Percentiles rank a stretch among this genome's conserved stretches.
These are phyloP conservation scores for Pelobates fuscus DNA, from an alignment of 2,113 vertebrate genomes.

Conservation along the genomic window DNA sequence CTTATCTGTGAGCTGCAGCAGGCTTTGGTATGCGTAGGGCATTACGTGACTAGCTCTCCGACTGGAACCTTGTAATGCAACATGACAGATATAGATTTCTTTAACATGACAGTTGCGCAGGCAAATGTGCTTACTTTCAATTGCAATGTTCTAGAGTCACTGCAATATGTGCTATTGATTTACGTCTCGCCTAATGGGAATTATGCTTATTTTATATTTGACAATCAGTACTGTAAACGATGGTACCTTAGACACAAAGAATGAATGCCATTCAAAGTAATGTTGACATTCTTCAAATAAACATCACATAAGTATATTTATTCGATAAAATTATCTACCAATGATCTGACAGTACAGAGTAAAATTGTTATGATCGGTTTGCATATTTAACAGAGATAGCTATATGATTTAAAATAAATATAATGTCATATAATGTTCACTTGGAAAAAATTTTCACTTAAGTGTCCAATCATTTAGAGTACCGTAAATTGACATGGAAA, in stretches of 20 bases:
- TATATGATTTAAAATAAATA: no score
- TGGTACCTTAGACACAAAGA: neutral
- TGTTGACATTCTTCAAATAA: neutral
- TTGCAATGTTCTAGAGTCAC: neutral
- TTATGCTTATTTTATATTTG: slow-evolving; percentile 30
- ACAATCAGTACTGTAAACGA: neutral
- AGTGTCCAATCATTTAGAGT: no score
- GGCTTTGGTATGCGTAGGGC: slow-evolving; percentile 30
- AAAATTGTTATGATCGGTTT: no score
- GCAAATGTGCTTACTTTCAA: slow-evolving; percentile 32
- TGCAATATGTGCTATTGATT: slow-evolving; percentile 38
- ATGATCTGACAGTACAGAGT: no score
- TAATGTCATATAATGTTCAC: no score
- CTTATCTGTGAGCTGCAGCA: slow-evolving; percentile 45
- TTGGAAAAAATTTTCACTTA: no score
- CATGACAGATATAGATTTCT: slow-evolving; percentile 51
- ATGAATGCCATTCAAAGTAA: neutral
- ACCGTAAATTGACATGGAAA: no score
- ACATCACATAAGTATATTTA: neutral
- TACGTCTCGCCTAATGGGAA: slow-evolving; percentile 28
- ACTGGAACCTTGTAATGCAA: slow-evolving; percentile 46
- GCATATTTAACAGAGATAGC: no score
- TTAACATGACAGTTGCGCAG: slow-evolving; percentile 42
- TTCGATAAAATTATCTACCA: neutral
- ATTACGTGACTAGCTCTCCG: slow-evolving; percentile 32